Conservation (phyloP, 2,888 invertebrate species). For the Oscheius sp. region DNA sequence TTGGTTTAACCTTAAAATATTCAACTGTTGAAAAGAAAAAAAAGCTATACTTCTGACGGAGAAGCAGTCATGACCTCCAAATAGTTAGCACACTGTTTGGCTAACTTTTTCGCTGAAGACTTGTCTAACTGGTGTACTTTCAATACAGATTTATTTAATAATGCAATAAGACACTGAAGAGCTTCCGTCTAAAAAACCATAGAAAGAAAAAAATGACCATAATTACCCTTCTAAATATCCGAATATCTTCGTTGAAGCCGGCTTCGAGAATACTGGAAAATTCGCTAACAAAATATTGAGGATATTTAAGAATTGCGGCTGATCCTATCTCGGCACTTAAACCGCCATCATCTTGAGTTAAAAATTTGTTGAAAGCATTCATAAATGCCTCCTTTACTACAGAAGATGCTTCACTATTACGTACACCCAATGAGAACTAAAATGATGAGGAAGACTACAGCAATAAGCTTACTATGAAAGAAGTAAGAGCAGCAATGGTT, state of each 20-base stretch:
- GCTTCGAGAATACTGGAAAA: slow-evolving; percentile 44
- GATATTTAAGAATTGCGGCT: slow-evolving; percentile 37
- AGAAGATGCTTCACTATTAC: not conserved
- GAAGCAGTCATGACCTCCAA: not conserved
- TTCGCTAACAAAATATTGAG: slow-evolving; percentile 46
- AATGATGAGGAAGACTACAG: not conserved
- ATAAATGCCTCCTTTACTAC: slow-evolving; percentile 31
- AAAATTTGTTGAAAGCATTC: slow-evolving; percentile 35
- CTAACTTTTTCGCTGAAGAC: slow-evolving; percentile 17
- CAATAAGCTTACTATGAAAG: slow-evolving; percentile 24
- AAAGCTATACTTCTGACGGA: slow-evolving; percentile 14
- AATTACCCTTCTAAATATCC: slow-evolving; percentile 56
- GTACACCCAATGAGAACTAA: slow-evolving; percentile 33
- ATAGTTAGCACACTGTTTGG: slow-evolving; percentile 18
- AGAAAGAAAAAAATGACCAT: not conserved
- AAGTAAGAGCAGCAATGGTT: slow-evolving; percentile 20
- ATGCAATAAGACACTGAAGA: slow-evolving; percentile 16
- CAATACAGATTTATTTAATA: slow-evolving; percentile 15
- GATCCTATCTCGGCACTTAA: slow-evolving; percentile 30
- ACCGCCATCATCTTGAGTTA: slow-evolving; percentile 35
- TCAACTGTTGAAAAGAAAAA: not conserved
- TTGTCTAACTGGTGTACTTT: not conserved
- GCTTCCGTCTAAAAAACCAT: slow-evolving; percentile 35
- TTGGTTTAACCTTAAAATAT: slow-evolving; percentile 44
- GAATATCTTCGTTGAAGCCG: slow-evolving; percentile 54